Base-by-base conservation (phyloP, 2,888 invertebrate genomes). In the Torymus auratus region DNA sequence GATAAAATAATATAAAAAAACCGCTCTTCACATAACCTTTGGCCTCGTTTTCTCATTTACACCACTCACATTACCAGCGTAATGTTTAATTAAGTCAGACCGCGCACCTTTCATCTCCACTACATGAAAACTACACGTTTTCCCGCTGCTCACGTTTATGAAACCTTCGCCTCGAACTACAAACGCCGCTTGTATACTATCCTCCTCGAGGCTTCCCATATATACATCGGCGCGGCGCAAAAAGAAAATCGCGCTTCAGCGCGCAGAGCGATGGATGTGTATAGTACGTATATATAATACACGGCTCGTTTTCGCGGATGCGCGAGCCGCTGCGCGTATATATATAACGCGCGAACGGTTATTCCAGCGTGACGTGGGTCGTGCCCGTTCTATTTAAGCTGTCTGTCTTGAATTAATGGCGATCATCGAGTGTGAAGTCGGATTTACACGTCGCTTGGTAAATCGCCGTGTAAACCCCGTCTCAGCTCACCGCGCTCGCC, bases 371-470 rank as follows among this genome's bases (percentile, higher is more conserved):
- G 81, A 81, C 82, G 80, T 81, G 78, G 78, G 80, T 80, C 82
- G 81, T 81, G 81, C 83, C 81, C 74, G 76, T 84, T 83, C 84
- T 81, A 75, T 84, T 83, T 83, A 82, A 83, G 82, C 80, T 79
- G 81, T 83, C 82, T 73, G 80, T 82, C 83, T 82, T 83, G 83
- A 85, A 85, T 84, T 85, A 84, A 85, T 83, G 80, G 81, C 82
- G 70, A 82, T 81, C 78, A 78, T 81, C 75, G 81, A 79, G 83
- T 83, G 82, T 81, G 74, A 81, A 84, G 83, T 83, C 84, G 84
- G 83, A 85, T 85, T 84, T 85, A 85, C 85, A 84, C 84, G 82
- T 84, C 83, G 82, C 83, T 83, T 80, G 82, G 70, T 82, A 80
- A 82, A 84, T 83, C 82, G 76, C 75, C 81, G 81, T 83, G 81